Evolutionary conservation across 2,888 invertebrate genomes (phyloP).

Genomic region (Drosophila vallismaia): DNA sequence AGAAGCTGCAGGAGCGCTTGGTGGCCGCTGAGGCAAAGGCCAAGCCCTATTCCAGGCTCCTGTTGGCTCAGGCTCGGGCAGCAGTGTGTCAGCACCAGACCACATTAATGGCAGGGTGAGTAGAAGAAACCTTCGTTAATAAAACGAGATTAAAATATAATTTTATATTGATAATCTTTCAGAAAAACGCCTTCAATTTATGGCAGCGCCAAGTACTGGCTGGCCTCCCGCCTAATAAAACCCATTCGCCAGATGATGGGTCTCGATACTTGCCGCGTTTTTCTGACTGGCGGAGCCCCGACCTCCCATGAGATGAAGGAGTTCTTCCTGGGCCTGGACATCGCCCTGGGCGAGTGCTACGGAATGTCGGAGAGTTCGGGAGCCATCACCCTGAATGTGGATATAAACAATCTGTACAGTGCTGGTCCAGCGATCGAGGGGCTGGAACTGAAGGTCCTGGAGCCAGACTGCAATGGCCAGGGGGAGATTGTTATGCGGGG

Average conservation of each 20-base stretch:
- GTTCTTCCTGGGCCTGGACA: conserved; percentile 93
- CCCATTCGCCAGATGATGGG: conserved; percentile 91
- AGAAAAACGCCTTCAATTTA: conserved; percentile 53
- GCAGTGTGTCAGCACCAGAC: conserved; percentile 86
- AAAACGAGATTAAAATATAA: background rate
- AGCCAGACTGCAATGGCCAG: conserved; percentile 89
- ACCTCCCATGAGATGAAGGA: conserved; percentile 91
- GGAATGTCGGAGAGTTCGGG: conserved; percentile 96
- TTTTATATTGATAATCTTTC: background rate
- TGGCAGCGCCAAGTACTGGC: conserved; percentile 64
- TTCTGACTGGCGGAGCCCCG: conserved; percentile 93
- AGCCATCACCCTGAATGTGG: conserved; percentile 85
- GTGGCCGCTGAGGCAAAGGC: conserved; percentile 88
- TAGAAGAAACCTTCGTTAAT: too few species aligned
- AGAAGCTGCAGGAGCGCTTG: conserved; percentile 95
- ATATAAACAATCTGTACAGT: conserved; percentile 85
- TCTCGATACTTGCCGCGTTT: conserved; percentile 88
- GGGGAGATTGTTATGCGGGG: conserved; percentile 93
- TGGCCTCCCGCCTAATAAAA: conserved; percentile 87
- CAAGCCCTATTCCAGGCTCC: conserved; percentile 87
- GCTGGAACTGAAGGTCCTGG: conserved; percentile 87
- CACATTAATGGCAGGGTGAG: conserved; percentile 86
- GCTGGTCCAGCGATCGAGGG: conserved; percentile 89
- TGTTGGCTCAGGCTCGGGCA: conserved; percentile 88
- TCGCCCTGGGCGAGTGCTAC: conserved; percentile 91